Base-by-base conservation (phyloP, 1,140 invertebrate genomes). In the Drosophila insularis region DNA sequence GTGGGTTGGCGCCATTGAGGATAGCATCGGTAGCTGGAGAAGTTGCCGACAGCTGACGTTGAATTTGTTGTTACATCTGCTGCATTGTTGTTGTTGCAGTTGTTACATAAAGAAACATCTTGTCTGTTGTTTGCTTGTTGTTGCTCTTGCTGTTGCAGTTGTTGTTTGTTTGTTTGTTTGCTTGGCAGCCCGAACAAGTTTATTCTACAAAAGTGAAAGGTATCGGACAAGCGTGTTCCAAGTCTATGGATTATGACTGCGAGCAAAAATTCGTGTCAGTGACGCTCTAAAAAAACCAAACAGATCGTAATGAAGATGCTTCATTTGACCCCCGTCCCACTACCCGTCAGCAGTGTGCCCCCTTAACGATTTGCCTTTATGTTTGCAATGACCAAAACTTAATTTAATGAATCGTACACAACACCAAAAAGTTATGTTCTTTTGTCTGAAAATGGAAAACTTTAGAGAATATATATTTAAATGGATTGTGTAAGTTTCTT, bases 191-290 rank as follows among this genome's bases (percentile, higher is more conserved):
- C 84, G 79, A 87, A 87, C 82, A 77, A 89, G 82, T 87, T 87
- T 87, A 87, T 87, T 87, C 82, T 87, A 82, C 67, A 77, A 87
- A 87, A 87, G 82, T 87, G 82, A 87, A 87, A 87, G 82, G 82
- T 75, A 68, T 75, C 54, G 69, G 69, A 65, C 69, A 65, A 56
- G 63, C 54, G 64, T 37, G 67, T 37, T 63, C 75, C 55, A 53
- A 27, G 10, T n/a, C 50, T 62, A 56, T 63, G 62, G 55, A 78
- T 74, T 68, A 68, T 73, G 71, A 31, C 50, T 62, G 39, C n/a
- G 23, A 37, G 65, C 2, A 17, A 17, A 19, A 58, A 87, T 77
- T 68, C 78, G 80, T 81, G 82, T 87, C 82, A 87, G 79, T 82
- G 84, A 82, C 79, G 79, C 82, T 87, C 72, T 86, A 79, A 86